phyloP scores from a whole-genome alignment of 2,797 vertebrate species.

The Discoglossus pictus region DNA sequence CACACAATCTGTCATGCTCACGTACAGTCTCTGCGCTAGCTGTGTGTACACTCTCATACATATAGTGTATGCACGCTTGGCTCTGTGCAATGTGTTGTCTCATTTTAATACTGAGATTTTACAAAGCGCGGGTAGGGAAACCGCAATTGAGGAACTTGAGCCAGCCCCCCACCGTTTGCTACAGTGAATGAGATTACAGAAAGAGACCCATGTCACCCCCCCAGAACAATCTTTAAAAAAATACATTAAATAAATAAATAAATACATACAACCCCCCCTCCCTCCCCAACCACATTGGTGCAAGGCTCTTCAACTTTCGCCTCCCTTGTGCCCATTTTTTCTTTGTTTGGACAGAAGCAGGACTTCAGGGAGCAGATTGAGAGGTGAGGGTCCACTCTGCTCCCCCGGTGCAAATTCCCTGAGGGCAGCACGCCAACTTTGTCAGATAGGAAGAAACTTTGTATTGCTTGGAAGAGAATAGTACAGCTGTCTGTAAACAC shows the following conservation, averaged over 20 bases:
- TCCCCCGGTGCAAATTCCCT: constrained; percentile 19
- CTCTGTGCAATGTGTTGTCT: constrained; percentile 30
- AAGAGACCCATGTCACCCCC: constrained; percentile 11
- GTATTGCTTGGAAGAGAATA: constrained; percentile 49
- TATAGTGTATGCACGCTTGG: too few relatives aligned
- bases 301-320: neutral
- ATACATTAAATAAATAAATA: constrained; percentile 28
- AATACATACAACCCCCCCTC: constrained; percentile 27
- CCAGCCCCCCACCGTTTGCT: constrained; percentile 30
- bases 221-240: constrained; percentile 32
- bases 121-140: constrained; percentile 19
- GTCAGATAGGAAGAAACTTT: constrained; percentile 37
- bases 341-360: constrained; percentile 1
- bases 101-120: constrained; percentile 36
- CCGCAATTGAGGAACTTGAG: constrained; percentile 7
- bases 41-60: too few relatives aligned
- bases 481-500: constrained; percentile 30
- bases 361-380: constrained; percentile 24
- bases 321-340: constrained; percentile 8
- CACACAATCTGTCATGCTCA: too few relatives aligned
- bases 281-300: too few relatives aligned
- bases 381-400: neutral
- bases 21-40: too few relatives aligned
- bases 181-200: constrained; percentile 31
- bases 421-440: constrained; percentile 9